Evolutionary conservation across 2,113 vertebrate genomes (phyloP).

Genomic region (Myotis brandtii): DNA sequence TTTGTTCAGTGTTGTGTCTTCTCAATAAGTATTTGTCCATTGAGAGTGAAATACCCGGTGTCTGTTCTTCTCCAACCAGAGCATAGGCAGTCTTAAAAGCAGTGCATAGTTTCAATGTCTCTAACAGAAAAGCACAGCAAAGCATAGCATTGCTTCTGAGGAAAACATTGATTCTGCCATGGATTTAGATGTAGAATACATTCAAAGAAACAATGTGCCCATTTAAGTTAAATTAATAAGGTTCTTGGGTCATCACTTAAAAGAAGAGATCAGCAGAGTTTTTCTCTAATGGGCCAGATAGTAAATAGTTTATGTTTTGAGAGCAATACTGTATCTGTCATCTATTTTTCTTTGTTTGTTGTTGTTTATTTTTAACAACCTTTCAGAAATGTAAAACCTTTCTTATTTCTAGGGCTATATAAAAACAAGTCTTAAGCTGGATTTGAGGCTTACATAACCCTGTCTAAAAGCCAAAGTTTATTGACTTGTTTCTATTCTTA

Average conservation of each 20-base stretch:
- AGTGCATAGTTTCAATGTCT: background rate
- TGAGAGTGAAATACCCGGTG: background rate
- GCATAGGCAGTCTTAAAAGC: background rate
- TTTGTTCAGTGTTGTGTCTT: background rate
- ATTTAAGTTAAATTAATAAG: background rate
- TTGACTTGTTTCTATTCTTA: background rate
- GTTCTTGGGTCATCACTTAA: background rate
- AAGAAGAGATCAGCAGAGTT: background rate
- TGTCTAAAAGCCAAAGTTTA: background rate
- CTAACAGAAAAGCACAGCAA: background rate
- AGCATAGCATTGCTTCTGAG: background rate
- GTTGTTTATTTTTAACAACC: background rate
- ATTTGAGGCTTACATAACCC: background rate
- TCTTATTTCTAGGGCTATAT: background rate
- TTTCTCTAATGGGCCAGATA: background rate
- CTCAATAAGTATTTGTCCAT: background rate
- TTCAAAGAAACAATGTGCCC: background rate
- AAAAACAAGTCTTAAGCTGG: background rate
- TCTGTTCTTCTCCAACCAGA: background rate
- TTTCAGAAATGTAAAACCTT: conserved; percentile 12
- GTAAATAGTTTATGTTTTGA: conserved; percentile 12
- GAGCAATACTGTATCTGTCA: background rate
- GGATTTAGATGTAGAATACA: background rate
- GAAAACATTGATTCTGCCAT: background rate
- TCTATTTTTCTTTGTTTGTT: background rate